A percentile compares a stretch with the other conserved stretches of the same genome.
phyloP scores from a whole-genome alignment of 2,797 vertebrate species.

The Tolypeutes matacus region DNA sequence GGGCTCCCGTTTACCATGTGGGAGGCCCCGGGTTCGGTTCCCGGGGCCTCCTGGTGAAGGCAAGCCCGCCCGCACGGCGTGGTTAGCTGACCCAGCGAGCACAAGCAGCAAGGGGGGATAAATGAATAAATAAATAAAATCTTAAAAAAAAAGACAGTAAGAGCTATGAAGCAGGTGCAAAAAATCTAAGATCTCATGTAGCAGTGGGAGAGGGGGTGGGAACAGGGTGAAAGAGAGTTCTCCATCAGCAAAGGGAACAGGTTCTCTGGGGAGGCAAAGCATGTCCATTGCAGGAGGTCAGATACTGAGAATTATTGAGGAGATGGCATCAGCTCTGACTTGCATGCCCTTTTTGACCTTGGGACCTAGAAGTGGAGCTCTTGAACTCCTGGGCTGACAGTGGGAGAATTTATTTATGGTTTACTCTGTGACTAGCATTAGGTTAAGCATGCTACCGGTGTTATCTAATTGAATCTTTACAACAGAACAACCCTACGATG shows the following conservation, averaged over 20 bases:
- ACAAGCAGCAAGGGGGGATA: too few relatives aligned
- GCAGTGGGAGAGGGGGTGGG: neutral
- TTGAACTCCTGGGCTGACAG: neutral
- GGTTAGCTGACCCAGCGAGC: too few relatives aligned
- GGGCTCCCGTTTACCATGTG: too few relatives aligned
- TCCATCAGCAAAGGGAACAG: neutral
- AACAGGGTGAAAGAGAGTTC: neutral
- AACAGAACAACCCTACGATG: neutral
- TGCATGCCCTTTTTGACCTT: neutral
- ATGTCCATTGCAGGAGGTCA: neutral
- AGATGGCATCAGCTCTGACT: neutral
- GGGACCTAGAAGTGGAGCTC: neutral
- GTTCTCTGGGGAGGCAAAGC: neutral
- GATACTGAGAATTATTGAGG: neutral
- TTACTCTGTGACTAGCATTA: neutral
- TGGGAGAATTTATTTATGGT: neutral
- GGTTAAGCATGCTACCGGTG: neutral
- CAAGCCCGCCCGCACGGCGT: too few relatives aligned
- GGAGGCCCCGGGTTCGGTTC: too few relatives aligned
- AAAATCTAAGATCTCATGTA: neutral
- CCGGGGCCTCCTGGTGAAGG: too few relatives aligned
- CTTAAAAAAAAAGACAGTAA: neutral
- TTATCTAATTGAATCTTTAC: neutral
- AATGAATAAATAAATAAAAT: too few relatives aligned
- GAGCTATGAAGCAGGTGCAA: neutral